Base-by-base conservation (phyloP, 2,888 invertebrate genomes). In the Andrena trimmerana region DNA sequence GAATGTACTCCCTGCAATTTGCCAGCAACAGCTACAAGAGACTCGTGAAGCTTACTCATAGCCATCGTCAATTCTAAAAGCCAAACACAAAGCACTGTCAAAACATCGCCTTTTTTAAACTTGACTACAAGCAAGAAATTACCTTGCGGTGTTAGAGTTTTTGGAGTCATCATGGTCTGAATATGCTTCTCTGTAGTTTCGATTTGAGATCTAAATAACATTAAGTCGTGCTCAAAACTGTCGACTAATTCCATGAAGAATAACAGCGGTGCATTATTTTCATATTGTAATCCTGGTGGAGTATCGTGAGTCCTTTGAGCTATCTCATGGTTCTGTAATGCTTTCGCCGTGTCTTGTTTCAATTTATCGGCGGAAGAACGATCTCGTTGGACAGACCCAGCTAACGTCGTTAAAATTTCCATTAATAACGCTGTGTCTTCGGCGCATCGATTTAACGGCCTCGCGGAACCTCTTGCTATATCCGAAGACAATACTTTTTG, bases 21-120 rank as follows among this genome's bases (percentile, higher is more conserved):
- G 0, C 98, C 98, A n/a, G 98, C 98, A 77, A 98, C 94, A 0
- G 97, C 97, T 48, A 98, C 96, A 90, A 98, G 96, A 2, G 97
- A 97, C 92, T 98, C 98, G 93, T 98, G 97, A 90, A 98, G 96
- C 91, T 97, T 96, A 48, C 96, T 96, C 94, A 98, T 96, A 24
- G 98, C 97, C 73, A 96, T 94, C 10, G 97, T 96, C 81, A 98
- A 93, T 94, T 98, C 98, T 97, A 94, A 6, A 94, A 94, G 67
- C 7, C 69, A 29, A 70, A 54, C 1, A 48, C 3, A 33, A 13
- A 10, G 20, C n/a, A 20, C 33, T 27, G 13, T 48, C 29, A 57
- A n/a, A 66, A 16, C 13, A 16, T 42, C 16, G 42, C 50, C 31
- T 63, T 10, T 10, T 10, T n/a, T n/a, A 36, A 63, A 63, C 7